These are phyloP conservation scores for Pachyrhynchus sulphureomaculatus DNA, from an alignment of 1,140 invertebrate species.

Conservation along the genomic window DNA sequence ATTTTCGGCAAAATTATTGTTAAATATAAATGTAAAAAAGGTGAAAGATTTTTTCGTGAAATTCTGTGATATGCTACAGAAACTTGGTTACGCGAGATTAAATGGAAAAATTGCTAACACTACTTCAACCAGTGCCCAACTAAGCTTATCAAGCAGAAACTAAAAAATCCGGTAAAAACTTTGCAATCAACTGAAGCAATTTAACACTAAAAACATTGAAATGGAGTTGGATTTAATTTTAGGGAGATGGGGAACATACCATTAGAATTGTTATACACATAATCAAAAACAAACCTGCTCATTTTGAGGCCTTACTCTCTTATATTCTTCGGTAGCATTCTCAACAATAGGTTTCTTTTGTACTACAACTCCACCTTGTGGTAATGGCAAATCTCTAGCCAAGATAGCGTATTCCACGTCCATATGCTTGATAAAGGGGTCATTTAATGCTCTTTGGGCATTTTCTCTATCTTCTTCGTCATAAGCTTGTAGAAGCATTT, in stretches of 20 bases:
- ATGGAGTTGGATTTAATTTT: background rate
- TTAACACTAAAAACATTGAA: background rate
- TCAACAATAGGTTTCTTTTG: conserved; percentile 25
- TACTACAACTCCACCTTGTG: conserved; percentile 50
- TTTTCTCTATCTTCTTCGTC: conserved; percentile 87
- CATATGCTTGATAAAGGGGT: conserved; percentile 92
- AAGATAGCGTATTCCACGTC: conserved; percentile 90
- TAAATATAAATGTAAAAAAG: no score
- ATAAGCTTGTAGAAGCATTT: conserved; percentile 81
- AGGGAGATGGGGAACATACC: no score
- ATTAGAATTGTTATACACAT: no score
- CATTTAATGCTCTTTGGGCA: conserved; percentile 71
- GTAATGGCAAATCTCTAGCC: conserved; percentile 74
- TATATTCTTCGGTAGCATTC: conserved; percentile 27
- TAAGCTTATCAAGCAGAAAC: no score
- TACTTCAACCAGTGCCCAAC: no score
- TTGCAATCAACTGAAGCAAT: no score
- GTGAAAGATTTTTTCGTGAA: no score
- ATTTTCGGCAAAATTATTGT: no score
- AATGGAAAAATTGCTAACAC: no score
- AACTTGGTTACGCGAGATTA: no score
- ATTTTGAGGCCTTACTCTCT: conserved; percentile 15
- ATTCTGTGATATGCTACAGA: no score
- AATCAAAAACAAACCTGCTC: conserved; percentile 13
- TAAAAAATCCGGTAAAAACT: no score